Percentiles rank a stretch among this genome's conserved stretches.
phyloP scores from a whole-genome alignment of 2,113 vertebrate species.

The Phocoena sinus region DNA sequence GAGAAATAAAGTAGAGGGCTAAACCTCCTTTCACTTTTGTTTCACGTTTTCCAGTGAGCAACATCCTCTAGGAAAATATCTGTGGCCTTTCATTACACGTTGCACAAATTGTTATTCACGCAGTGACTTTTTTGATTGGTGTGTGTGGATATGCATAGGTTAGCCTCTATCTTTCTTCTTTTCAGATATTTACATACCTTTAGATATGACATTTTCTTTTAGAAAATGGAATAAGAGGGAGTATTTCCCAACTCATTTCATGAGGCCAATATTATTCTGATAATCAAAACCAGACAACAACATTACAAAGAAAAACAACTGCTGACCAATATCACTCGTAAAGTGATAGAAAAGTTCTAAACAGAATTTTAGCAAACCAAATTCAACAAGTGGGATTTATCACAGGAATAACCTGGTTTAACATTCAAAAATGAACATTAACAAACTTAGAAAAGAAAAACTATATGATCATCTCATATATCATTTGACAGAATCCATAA shows the following conservation, averaged over 20 bases:
- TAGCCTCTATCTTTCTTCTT: neutral
- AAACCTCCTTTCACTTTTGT: neutral
- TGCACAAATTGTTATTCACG: neutral
- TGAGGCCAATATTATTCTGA: neutral
- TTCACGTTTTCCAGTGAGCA: neutral
- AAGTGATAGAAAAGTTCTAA: neutral
- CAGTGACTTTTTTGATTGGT: neutral
- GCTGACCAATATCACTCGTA: neutral
- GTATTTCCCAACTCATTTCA: neutral
- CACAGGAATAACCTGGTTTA: neutral
- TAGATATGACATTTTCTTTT: neutral
- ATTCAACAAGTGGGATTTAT: neutral
- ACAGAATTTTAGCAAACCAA: neutral
- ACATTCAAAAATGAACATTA: neutral
- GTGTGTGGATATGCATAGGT: neutral
- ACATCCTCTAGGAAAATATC: neutral
- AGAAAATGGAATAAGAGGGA: neutral
- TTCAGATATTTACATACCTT: neutral
- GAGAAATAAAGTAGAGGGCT: neutral
- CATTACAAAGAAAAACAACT: neutral
- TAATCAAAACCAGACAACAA: neutral
- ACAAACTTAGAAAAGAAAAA: neutral
- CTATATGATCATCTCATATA: neutral
- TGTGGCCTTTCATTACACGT: neutral
- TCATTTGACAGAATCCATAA: neutral